These are phyloP conservation scores for Ceratotherium simum DNA, from an alignment of 2,113 vertebrate species.

Conservation along the genomic window DNA sequence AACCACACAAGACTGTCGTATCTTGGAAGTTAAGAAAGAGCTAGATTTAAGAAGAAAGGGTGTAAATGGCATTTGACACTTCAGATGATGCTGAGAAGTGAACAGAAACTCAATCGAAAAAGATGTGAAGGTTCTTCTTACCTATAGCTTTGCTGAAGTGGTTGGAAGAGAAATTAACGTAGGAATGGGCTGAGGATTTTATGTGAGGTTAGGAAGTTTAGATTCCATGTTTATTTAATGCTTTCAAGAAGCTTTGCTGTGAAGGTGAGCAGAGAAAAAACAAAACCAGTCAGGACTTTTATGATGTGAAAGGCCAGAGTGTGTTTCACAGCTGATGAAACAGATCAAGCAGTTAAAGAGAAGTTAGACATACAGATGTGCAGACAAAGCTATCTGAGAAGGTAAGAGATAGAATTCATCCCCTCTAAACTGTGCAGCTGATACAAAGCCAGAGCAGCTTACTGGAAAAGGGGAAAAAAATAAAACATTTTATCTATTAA, in stretches of 20 bases:
- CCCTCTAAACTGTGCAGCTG: fast-evolving
- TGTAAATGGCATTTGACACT: background rate
- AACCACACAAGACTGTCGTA: background rate
- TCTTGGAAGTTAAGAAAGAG: background rate
- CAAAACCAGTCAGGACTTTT: background rate
- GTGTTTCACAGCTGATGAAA: background rate
- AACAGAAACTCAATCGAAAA: background rate
- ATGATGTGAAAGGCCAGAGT: background rate
- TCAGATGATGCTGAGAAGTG: background rate
- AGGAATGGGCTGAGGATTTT: background rate
- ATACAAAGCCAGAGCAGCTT: background rate
- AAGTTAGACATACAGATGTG: background rate
- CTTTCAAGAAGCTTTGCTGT: background rate
- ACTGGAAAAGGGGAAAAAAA: background rate
- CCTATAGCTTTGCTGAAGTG: background rate
- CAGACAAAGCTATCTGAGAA: background rate
- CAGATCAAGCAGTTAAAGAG: too few relatives aligned
- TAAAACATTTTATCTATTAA: background rate
- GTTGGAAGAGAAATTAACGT: background rate
- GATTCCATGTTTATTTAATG: background rate
- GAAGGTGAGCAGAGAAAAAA: background rate
- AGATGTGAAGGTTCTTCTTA: background rate
- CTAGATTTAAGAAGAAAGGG: background rate
- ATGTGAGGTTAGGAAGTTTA: background rate
- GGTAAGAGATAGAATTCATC: background rate